Conservation (phyloP, 23 tunicate genomes). For the Ciona savignyi region DNA sequence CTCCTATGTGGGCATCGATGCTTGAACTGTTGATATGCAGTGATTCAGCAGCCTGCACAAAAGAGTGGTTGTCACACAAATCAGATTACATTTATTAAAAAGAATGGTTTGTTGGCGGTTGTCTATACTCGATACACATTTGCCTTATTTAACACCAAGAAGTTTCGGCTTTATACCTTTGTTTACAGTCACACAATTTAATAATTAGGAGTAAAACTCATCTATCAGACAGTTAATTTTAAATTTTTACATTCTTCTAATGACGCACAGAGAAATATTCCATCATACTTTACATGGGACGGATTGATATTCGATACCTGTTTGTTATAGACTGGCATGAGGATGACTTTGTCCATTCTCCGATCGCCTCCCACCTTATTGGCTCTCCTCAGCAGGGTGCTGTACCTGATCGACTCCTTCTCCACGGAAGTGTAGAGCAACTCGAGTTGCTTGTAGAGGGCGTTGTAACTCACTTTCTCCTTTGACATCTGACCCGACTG, state of each 20-base stretch:
- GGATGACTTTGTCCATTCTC: slow-evolving; percentile 86
- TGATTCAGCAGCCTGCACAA: slow-evolving; percentile 80
- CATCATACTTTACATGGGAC: slow-evolving; percentile 17
- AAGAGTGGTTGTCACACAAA: too few species aligned
- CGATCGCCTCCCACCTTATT: slow-evolving; percentile 89
- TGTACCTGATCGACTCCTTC: slow-evolving; percentile 73
- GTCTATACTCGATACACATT: too few species aligned
- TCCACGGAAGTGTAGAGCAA: slow-evolving; percentile 39
- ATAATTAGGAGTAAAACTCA: too few species aligned
- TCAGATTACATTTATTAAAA: too few species aligned
- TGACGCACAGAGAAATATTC: slow-evolving; percentile 12
- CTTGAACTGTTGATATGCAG: slow-evolving; percentile 45
- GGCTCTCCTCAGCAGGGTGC: slow-evolving; percentile 63
- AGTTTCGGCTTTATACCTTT: too few species aligned
- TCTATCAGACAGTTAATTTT: too few species aligned
- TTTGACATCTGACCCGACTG: slow-evolving; percentile 80
- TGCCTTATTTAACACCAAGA: too few species aligned
- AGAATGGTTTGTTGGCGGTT: too few species aligned
- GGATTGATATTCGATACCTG: slow-evolving; percentile 22
- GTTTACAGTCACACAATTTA: too few species aligned
- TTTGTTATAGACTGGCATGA: slow-evolving; percentile 93
- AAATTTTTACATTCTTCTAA: too few species aligned
- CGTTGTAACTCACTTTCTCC: slow-evolving; percentile 44
- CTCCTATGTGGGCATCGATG: slow-evolving; percentile 88
- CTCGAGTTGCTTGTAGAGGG: slow-evolving; percentile 73